phyloP scores from a whole-genome alignment of 2,113 vertebrate species.

The Anhinga rufa region DNA sequence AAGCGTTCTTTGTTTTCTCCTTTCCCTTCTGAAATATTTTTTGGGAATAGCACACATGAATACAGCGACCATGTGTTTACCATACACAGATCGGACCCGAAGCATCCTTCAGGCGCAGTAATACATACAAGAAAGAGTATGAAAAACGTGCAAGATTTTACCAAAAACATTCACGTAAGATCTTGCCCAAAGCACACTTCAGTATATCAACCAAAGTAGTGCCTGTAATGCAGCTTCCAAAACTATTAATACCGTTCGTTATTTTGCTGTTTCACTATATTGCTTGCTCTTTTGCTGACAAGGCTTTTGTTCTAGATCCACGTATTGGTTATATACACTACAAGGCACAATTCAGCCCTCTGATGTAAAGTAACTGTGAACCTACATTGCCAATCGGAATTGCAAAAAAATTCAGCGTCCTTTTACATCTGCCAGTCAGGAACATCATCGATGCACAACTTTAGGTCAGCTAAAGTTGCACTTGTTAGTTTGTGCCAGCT shows the following conservation, averaged over 20 bases:
- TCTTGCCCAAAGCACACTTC: background rate
- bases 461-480: background rate
- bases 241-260: background rate
- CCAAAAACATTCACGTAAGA: background rate
- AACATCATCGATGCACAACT: background rate
- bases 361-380: background rate
- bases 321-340: background rate
- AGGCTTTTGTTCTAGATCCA: background rate
- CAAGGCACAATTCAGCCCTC: background rate
- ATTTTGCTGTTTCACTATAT: background rate
- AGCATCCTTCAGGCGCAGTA: background rate
- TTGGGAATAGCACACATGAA: background rate
- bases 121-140: background rate
- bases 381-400: background rate
- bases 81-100: background rate
- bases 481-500: background rate
- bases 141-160: background rate
- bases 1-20: accelerated
- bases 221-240: background rate
- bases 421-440: background rate
- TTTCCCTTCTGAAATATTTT: background rate
- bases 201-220: background rate
- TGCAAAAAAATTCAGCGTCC: background rate
- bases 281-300: background rate
- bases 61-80: background rate